Base-by-base conservation (phyloP, 2,797 vertebrate species). In the Xerus rutilus region DNA sequence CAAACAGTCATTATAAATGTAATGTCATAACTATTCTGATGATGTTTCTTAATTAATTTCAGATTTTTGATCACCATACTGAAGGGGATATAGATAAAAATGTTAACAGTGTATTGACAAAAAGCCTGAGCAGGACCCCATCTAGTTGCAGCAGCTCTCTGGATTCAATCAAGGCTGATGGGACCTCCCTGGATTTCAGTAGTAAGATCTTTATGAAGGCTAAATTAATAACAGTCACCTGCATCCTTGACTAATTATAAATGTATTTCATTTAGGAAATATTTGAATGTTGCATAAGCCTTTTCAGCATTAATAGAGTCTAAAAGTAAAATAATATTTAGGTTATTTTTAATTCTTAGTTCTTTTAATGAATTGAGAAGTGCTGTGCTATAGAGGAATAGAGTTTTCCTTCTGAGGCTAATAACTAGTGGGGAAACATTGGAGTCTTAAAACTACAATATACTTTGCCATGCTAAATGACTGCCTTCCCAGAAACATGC, bases 141-240 rank as follows among this genome's bases (percentile, higher is more conserved):
- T 97, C 96, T 98, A 99, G 97, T 96, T 98, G 96, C 96, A 99
- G 98, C 97, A 99, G 98, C 97, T 99, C 99, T 87, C 97, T 98
- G 96, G 99, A 98, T 97, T 98, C 98, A n/a, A 93, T 98, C 62
- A 99, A 98, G 97, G 98, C 97, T 96, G 99, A 99, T 94, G 98
- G 98, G 35, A 98, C 98, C 10, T 99, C 97, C 73, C 78, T 98
- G 87, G 99, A 99, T 76, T 98, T 99, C 28, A 99, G 99, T 99
- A 98, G 99, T 99, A 98, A 98, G 98, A 87, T 91, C 65, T 97
- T 74, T 21, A 70, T 89, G 28, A 96, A 89, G 11, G n/a, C 67
- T 96, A 92, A 96, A 79, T 62, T 95, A 87, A 96, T 88, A 95
- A 4, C 70, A 86, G 18, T 82, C 30, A 86, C 95, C 43, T 95